Base-by-base conservation (phyloP, 2,797 vertebrate species). In the Alcedo quadribrachys region DNA sequence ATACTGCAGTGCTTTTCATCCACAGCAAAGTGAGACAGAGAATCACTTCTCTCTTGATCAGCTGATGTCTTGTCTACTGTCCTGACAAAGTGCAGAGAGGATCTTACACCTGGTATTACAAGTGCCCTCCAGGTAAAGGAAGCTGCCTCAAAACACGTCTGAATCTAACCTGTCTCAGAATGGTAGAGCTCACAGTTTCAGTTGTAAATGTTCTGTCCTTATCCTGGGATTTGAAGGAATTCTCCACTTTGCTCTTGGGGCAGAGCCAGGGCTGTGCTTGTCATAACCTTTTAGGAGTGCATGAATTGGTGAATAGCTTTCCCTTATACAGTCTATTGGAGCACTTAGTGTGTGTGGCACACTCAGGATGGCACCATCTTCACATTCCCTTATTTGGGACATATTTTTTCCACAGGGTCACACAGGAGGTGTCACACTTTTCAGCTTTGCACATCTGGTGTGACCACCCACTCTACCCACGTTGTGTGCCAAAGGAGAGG, bases 221-320 rank as follows among this genome's bases (percentile, higher is more conserved):
- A 28, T 17, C 25, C 55, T 78, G 55, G 22, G 33, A 8, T 73
- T 85, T 62, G 51, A 82, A 89, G 42, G 37, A 32, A 25, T 76
- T 82, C 50, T 77, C 33, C 21, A 30, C 55, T 83, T 40, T 33
- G 16, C 11, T 57, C 5, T 35, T 20, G 66, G 50, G 16, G 5
- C 45, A 33, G 32, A 12, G 19, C 27, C 37, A 70, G 43, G 27
- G 18, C 27, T 68, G 42, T 63, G 27, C 28, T 66, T 53, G n/a
- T 15, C 60, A 5, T 50, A 35, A 50, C 14, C 35, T 71, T 65
- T 33, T 42, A 67, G 54, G 32, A 21, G 22, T 2, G 6, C 7
- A 25, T 45, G 28, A 33, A 42, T 25, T 1, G 0, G 24, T 0
- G 0, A 55, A 65, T 22, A 21, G 17, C 15, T 79, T 85, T n/a